phyloP scores from a whole-genome alignment of 1,140 invertebrate species.

The Frieseomelitta varia region DNA sequence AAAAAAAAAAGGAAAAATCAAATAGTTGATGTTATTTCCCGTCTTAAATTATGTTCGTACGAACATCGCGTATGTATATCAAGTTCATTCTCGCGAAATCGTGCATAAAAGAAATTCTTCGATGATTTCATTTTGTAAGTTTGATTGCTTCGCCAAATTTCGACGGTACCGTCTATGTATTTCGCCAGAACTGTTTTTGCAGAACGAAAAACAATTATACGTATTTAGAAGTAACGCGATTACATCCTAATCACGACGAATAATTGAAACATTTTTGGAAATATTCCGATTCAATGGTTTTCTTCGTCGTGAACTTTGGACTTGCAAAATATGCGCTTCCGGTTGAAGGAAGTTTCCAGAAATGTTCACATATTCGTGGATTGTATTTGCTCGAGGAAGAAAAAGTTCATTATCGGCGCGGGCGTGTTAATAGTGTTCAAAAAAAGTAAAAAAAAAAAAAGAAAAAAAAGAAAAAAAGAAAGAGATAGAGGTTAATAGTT shows the following conservation, averaged over 20 bases:
- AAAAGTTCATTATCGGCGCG: constrained; percentile 19
- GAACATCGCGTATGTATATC: not conserved
- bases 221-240: constrained; percentile 1
- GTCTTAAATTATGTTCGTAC: constrained; percentile 25
- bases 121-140: constrained; percentile 4
- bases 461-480: not conserved
- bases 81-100: not conserved
- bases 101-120: not conserved
- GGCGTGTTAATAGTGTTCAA: constrained; percentile 35
- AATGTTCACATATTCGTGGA: constrained; percentile 8
- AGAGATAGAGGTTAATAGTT: constrained; percentile 17
- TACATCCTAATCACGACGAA: not conserved
- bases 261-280: constrained; percentile 31
- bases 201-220: not conserved
- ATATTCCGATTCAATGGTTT: not conserved
- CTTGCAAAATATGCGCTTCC: not conserved
- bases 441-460: too few relatives aligned
- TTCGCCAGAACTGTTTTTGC: not conserved
- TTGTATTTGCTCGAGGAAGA: not conserved
- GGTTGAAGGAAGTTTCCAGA: not conserved
- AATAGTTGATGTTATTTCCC: constrained; percentile 34
- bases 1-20: not conserved
- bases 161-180: constrained; percentile 10
- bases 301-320: not conserved
- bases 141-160: constrained; percentile 10